These are phyloP conservation scores for Felis chaus DNA, from an alignment of 2,113 vertebrate genomes.

Conservation along the genomic window DNA sequence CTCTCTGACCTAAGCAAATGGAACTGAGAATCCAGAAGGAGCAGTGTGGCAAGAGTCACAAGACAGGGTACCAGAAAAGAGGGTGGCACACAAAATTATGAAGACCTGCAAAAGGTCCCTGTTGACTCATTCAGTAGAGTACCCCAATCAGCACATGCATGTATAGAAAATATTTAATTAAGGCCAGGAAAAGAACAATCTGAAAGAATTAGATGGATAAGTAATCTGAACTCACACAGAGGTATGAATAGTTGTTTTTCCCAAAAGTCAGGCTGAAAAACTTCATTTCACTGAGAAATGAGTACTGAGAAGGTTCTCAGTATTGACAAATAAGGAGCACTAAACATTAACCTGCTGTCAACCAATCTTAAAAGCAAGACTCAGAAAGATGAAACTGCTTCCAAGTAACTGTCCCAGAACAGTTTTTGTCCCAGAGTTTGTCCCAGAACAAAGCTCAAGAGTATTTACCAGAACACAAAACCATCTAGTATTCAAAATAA, in stretches of 20 bases:
- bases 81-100: not conserved
- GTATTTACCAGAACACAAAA: not conserved
- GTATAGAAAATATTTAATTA: not conserved
- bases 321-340: not conserved
- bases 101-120: not conserved
- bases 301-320: not conserved
- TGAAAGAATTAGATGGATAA: not conserved
- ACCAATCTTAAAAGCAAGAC: not conserved
- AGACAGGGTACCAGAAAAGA: not conserved
- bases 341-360: not conserved
- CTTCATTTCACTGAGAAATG: not conserved
- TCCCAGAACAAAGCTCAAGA: constrained; percentile 32
- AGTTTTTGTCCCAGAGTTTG: too few relatives aligned
- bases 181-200: not conserved
- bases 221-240: not conserved
- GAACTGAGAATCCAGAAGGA: not conserved
- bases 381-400: not conserved
- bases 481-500: not conserved
- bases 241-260: not conserved
- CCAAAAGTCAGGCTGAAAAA: not conserved
- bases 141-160: not conserved
- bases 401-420: not conserved
- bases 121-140: not conserved
- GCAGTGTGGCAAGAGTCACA: not conserved
- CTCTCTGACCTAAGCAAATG: not conserved